Conservation (phyloP, 2,888 invertebrate genomes). For the Catocala nupta region DNA sequence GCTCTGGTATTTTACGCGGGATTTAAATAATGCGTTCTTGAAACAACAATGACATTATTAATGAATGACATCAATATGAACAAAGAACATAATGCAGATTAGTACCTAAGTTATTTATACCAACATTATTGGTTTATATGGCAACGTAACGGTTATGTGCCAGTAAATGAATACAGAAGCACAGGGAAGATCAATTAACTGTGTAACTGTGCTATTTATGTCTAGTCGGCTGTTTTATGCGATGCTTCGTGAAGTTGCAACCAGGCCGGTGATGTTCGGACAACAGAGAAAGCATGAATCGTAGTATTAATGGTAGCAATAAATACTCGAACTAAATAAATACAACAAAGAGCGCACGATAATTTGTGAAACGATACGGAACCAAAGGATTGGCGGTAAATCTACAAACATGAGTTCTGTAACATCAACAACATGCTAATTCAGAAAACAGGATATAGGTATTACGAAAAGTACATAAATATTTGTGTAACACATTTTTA, state of each 20-base stretch:
- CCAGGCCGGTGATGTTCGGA: constrained; percentile 47
- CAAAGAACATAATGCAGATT: constrained; percentile 29
- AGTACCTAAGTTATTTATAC: constrained; percentile 12
- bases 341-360: constrained; percentile 36
- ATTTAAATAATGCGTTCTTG: constrained; percentile 58
- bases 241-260: constrained; percentile 45
- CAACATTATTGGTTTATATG: constrained; percentile 6
- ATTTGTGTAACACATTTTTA: constrained; percentile 1
- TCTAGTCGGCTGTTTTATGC: constrained; percentile 41
- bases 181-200: constrained; percentile 46
- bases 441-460: constrained; percentile 1
- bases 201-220: constrained; percentile 60
- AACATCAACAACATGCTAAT: constrained; percentile 3
- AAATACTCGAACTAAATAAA: constrained; percentile 50
- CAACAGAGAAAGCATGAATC: constrained; percentile 66
- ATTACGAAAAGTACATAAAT: not conserved
- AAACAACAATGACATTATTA: constrained; percentile 50
- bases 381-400: not conserved
- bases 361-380: constrained; percentile 4
- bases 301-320: constrained; percentile 62
- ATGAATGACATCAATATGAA: constrained; percentile 52
- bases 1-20: constrained; percentile 60
- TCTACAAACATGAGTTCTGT: constrained; percentile 8
- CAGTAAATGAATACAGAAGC: constrained; percentile 31
- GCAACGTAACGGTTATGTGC: constrained; percentile 14